phyloP scores from a whole-genome alignment of 2,797 vertebrate genomes.

The Dallia pectoralis region DNA sequence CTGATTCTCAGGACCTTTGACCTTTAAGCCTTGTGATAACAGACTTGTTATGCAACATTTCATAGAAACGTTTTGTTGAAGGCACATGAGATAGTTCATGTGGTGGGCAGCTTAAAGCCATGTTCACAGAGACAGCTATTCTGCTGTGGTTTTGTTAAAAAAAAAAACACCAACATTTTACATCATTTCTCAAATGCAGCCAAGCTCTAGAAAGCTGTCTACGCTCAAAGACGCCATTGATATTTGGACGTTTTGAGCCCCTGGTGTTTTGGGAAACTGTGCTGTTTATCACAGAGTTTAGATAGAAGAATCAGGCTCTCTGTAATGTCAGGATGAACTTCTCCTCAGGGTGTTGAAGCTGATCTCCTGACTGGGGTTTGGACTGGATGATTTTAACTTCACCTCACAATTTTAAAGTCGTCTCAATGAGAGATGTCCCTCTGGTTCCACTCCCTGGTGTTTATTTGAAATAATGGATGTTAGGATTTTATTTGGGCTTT shows the following conservation, averaged over 20 bases:
- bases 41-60: conserved; percentile 3
- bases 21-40: neutral
- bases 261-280: neutral
- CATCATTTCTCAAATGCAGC: conserved; percentile 11
- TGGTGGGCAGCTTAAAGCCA: conserved; percentile 6
- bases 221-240: neutral
- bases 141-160: neutral
- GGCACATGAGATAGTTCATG: no score
- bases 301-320: conserved; percentile 1
- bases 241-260: neutral
- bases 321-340: neutral
- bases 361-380: neutral
- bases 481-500: no score
- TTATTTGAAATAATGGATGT: neutral
- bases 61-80: neutral
- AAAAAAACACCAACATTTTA: neutral
- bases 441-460: neutral
- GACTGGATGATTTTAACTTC: neutral
- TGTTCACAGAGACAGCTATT: neutral
- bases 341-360: neutral
- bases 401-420: neutral
- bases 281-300: conserved; percentile 3
- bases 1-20: neutral
- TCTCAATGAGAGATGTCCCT: neutral
- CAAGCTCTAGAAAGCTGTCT: neutral